These are phyloP conservation scores for Anarsia innoxiella DNA, from an alignment of 2,888 invertebrate genomes.

Conservation along the genomic window DNA sequence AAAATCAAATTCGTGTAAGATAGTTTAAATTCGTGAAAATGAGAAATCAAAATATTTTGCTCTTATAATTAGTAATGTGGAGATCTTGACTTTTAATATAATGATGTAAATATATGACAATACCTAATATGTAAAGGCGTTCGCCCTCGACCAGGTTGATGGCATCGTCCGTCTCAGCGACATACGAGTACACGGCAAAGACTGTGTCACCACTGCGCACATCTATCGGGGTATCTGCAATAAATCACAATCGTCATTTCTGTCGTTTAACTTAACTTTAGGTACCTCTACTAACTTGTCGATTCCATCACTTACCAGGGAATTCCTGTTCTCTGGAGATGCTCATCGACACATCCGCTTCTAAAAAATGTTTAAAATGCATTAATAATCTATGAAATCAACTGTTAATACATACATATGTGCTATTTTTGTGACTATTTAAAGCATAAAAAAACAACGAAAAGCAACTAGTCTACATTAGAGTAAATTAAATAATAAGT, in stretches of 20 bases:
- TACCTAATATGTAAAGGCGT: constrained; percentile 87
- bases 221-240: constrained; percentile 56
- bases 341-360: constrained; percentile 80
- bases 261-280: no score
- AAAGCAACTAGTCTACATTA: no score
- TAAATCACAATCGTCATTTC: not conserved
- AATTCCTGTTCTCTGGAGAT: constrained; percentile 81
- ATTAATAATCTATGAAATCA: no score
- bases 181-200: constrained; percentile 89
- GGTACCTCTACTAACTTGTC: not conserved
- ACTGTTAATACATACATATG: no score
- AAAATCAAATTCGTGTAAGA: no score
- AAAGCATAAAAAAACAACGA: no score
- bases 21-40: no score
- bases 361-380: no score
- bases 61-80: no score
- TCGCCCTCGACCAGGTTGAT: constrained; percentile 94
- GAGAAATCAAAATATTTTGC: no score
- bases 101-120: not conserved
- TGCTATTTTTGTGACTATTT: no score
- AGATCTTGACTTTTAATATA: not conserved
- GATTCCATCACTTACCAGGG: constrained; percentile 55
- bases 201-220: constrained; percentile 84
- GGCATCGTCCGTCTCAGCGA: constrained; percentile 91
- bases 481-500: no score